Conservation (phyloP, 1,140 invertebrate species). For the Zophobas morio region DNA sequence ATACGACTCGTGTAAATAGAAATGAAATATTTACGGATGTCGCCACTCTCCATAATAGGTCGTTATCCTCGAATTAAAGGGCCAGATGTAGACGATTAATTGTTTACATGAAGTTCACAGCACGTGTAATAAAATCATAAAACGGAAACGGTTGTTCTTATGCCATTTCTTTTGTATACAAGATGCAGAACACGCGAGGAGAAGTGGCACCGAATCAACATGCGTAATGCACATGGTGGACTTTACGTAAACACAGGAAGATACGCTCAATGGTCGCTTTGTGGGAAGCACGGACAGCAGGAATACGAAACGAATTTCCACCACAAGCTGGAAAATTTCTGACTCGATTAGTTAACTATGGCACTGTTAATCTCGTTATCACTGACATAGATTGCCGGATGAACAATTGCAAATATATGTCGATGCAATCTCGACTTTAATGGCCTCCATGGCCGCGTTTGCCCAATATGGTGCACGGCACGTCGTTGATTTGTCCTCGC, state of each 20-base stretch:
- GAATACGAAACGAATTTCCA: too few relatives aligned
- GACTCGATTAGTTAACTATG: too few relatives aligned
- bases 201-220: conserved; percentile 26
- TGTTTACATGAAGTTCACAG: conserved; percentile 37
- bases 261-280: conserved; percentile 48
- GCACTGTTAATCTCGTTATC: conserved; percentile 22
- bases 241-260: conserved; percentile 51
- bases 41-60: conserved; percentile 34
- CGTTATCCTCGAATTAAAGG: conserved; percentile 29
- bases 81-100: conserved; percentile 35
- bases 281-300: not conserved
- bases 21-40: conserved; percentile 22
- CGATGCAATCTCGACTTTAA: conserved; percentile 21
- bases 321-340: too few relatives aligned
- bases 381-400: conserved; percentile 36
- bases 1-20: not conserved
- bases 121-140: conserved; percentile 52
- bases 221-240: conserved; percentile 49
- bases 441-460: conserved; percentile 43
- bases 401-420: conserved; percentile 39
- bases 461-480: conserved; percentile 9
- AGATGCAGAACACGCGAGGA: conserved; percentile 43
- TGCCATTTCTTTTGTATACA: conserved; percentile 50
- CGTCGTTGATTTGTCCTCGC: conserved; percentile 15
- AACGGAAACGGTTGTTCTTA: conserved; percentile 51